A percentile compares a stretch with the other conserved stretches of the same genome.
These are phyloP conservation scores for Palythoa caribaeorum DNA, from an alignment of 92 coral and sea anemone genomes.

Conservation along the genomic window DNA sequence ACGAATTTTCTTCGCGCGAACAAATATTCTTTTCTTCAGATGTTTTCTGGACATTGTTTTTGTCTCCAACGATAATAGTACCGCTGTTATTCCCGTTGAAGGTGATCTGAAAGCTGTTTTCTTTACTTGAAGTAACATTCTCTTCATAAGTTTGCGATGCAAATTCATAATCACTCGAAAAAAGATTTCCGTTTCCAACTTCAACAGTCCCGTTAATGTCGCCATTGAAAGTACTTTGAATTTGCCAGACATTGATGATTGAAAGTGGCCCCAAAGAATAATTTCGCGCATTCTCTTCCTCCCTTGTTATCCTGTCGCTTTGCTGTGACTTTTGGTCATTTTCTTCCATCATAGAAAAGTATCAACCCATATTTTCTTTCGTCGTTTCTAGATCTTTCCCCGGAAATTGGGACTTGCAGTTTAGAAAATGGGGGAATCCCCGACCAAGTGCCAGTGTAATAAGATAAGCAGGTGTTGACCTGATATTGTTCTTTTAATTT, in stretches of 20 bases:
- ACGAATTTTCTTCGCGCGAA: not conserved
- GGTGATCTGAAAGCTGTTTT: not conserved
- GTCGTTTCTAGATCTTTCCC: no score
- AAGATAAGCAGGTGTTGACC: no score
- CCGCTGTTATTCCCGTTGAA: not conserved
- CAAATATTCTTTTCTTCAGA: not conserved
- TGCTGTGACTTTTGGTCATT: not conserved
- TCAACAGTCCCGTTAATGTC: not conserved
- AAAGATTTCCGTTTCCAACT: not conserved
- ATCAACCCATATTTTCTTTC: not conserved
- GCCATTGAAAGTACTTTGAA: not conserved
- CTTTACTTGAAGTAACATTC: not conserved
- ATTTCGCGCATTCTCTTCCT: not conserved
- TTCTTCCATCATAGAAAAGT: not conserved
- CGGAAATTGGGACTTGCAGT: no score
- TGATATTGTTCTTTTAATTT: no score
- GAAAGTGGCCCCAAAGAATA: not conserved
- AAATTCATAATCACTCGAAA: not conserved
- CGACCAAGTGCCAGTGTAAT: no score
- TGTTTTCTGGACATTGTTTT: not conserved
- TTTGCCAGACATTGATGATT: not conserved
- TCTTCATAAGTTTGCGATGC: not conserved
- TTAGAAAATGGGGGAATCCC: no score
- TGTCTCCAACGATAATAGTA: not conserved
- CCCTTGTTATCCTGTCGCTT: not conserved